These are phyloP conservation scores for Apodemus speciosus DNA, from an alignment of 2,113 vertebrate genomes.

Conservation along the genomic window DNA sequence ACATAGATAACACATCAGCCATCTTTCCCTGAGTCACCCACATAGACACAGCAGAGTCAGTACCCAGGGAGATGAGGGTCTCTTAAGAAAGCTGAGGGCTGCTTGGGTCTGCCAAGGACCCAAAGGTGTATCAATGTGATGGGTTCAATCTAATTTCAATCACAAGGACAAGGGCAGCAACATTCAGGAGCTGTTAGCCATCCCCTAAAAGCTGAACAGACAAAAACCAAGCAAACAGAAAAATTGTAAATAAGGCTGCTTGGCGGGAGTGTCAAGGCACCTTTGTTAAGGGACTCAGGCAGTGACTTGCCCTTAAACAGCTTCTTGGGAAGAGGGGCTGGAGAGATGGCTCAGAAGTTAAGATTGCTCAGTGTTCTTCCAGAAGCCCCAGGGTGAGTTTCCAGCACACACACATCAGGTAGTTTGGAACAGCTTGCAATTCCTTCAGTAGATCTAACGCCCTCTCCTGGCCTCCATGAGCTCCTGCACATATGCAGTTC, in stretches of 20 bases:
- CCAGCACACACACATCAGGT: no score
- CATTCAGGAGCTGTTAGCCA: background rate
- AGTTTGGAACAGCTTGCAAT: no score
- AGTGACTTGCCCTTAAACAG: background rate
- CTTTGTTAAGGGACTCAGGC: background rate
- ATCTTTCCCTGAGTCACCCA: background rate
- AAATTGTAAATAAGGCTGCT: background rate
- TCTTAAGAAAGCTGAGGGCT: background rate
- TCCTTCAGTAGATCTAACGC: no score
- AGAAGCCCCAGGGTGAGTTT: background rate
- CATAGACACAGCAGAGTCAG: background rate
- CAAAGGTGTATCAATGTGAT: background rate
- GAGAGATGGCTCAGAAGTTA: background rate
- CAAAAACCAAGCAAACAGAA: background rate
- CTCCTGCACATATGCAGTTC: no score
- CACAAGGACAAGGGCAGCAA: background rate
- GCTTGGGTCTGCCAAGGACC: background rate
- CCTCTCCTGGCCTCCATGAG: no score
- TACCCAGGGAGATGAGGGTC: background rate
- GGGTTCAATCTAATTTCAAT: background rate
- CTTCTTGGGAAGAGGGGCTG: background rate
- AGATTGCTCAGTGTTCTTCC: background rate
- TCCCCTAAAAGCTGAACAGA: background rate
- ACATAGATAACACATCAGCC: background rate
- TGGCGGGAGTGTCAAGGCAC: background rate